Base-by-base conservation (phyloP, 2,888 invertebrate genomes). In the Amphipyra berbera region DNA sequence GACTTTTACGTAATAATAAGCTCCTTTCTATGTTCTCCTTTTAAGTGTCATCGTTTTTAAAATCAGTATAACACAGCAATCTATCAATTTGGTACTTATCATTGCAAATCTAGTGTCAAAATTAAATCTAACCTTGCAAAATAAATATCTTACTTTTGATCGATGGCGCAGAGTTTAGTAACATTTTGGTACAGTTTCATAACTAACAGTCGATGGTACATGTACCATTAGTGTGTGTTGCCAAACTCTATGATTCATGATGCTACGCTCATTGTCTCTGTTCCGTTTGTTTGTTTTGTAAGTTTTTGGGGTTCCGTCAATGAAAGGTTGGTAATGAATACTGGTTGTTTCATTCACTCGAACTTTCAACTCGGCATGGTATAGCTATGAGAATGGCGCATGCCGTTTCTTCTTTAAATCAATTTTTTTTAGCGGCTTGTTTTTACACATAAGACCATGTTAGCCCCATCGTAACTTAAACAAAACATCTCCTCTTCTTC, bases 181-280 rank as follows among this genome's bases (percentile, higher is more conserved):
- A 83, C 68, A 79, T 59, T 84, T 82, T 66, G 77, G 73, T 76
- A 78, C 69, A 72, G 71, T 90, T 90, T 82, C 90, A 86, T 86
- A 91, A 91, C 81, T 82, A 40, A 37, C 40, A 60, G 41, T 67
- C 60, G 76, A 82, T 81, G 82, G 72, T 61, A 62, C 67, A 64
- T 65, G 60, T 67, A 72, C 82, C 85, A 88, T 90, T 90, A 91
- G 88, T 80, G 73, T 76, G 76, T 81, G 82, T 92, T 92, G 87
- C 89, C 85, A 88, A 90, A 91, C 84, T 78, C 75, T 79, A 85
- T 92, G 91, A 91, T 87, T 91, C 90, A 92, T 87, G 73, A 83
- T 79, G 81, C 66, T 77, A 76, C 82, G 78, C 81, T 88, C 85
- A 89, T 90, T 89, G 88, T 90, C 85, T 89, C 68, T 78, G 64